Conservation (phyloP, 2,888 invertebrate genomes). For the Temnothorax ravouxi region DNA sequence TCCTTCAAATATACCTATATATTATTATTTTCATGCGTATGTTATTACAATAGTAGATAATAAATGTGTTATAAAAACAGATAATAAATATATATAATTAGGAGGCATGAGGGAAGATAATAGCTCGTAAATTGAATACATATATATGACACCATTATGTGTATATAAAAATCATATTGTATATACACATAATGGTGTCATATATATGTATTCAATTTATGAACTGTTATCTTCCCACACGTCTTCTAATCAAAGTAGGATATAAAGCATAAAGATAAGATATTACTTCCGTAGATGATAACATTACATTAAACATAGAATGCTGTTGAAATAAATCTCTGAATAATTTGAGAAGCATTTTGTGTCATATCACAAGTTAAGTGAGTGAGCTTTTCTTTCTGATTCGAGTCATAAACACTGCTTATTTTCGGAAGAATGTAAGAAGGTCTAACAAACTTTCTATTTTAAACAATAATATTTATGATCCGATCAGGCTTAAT, state of each 20-base stretch:
- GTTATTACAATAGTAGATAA: neutral
- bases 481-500: neutral
- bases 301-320: neutral
- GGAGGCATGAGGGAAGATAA: too few species aligned
- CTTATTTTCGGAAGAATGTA: neutral
- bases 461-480: constrained; percentile 11
- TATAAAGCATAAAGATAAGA: constrained; percentile 62
- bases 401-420: neutral
- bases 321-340: neutral
- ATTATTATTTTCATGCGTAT: neutral
- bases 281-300: constrained; percentile 42
- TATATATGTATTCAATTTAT: constrained; percentile 6
- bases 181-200: neutral
- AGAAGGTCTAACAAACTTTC: neutral
- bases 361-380: neutral
- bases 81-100: constrained; percentile 1
- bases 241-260: constrained; percentile 24
- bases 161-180: too few species aligned
- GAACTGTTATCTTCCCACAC: constrained; percentile 23
- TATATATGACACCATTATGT: too few species aligned
- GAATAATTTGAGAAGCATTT: neutral
- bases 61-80: neutral
- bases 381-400: too few species aligned
- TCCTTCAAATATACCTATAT: neutral
- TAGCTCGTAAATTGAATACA: too few species aligned